Percentiles rank a stretch among this genome's conserved stretches.
phyloP scores from a whole-genome alignment of 2,113 vertebrate species.

The Vidua chalybeata region DNA sequence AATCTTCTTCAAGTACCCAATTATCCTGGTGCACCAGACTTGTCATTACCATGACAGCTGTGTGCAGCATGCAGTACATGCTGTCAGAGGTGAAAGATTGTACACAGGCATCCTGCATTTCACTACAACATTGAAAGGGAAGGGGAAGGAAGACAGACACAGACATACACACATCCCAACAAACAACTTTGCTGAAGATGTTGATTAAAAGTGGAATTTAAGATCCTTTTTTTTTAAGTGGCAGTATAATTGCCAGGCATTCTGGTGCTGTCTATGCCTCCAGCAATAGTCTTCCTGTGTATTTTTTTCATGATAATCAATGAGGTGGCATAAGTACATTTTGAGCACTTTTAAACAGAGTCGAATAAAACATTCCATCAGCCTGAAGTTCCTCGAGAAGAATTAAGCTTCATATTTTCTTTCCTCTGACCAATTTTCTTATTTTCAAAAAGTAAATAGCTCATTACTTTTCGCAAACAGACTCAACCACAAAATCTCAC shows the following conservation, averaged over 20 bases:
- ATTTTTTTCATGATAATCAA: background rate
- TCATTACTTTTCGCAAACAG: background rate
- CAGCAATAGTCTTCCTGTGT: background rate
- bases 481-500: background rate
- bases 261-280: background rate
- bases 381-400: constrained; percentile 20
- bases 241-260: constrained; percentile 13
- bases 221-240: constrained; percentile 4
- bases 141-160: background rate
- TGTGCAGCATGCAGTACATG: background rate
- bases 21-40: constrained; percentile 69
- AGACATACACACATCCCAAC: background rate
- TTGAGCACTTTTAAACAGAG: constrained; percentile 40
- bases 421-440: background rate
- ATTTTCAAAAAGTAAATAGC: background rate
- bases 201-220: constrained; percentile 54
- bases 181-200: constrained; percentile 47
- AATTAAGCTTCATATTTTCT: constrained; percentile 24
- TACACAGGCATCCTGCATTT: constrained; percentile 43
- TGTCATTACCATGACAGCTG: constrained; percentile 76
- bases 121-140: constrained; percentile 49
- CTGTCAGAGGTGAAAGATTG: constrained; percentile 75
- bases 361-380: constrained; percentile 38
- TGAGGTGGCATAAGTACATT: background rate
- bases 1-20: constrained; percentile 82